Evolutionary conservation across 2,113 vertebrate species (phyloP).

Genomic region (Cebidichthys violaceus): DNA sequence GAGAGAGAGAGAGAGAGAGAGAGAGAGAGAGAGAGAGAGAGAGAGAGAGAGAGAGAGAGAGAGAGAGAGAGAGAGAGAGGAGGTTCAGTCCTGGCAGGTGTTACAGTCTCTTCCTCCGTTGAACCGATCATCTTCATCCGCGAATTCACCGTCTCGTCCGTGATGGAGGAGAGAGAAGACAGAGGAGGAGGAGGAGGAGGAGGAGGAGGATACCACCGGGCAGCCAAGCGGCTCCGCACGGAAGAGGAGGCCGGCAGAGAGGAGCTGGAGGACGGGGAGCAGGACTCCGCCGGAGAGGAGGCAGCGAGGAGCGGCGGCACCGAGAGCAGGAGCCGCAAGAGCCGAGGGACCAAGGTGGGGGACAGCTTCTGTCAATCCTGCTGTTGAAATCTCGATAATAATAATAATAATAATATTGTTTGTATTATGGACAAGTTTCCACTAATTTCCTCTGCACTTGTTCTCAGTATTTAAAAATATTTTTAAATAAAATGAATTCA

Average conservation of each 20-base stretch:
- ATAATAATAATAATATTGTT: neutral
- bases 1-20: neutral
- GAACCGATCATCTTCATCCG: neutral
- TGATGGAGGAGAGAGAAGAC: slow-evolving; percentile 55
- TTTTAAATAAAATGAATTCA: neutral
- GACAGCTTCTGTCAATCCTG: neutral
- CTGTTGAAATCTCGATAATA: too few relatives aligned
- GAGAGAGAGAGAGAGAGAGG: neutral
- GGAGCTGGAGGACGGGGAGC: slow-evolving; percentile 51
- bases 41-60: neutral
- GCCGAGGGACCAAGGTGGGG: slow-evolving; percentile 46
- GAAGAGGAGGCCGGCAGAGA: slow-evolving; percentile 36
- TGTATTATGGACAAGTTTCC: neutral
- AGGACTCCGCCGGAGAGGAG: slow-evolving; percentile 39
- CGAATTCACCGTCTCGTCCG: neutral
- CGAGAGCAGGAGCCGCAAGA: slow-evolving; percentile 27
- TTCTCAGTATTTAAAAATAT: neutral
- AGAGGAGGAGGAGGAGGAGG: slow-evolving; percentile 10
- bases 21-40: neutral
- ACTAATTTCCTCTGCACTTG: neutral
- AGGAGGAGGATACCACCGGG: slow-evolving; percentile 37
- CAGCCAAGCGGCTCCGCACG: slow-evolving; percentile 56
- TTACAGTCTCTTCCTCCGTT: slow-evolving; percentile 12
- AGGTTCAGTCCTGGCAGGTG: neutral
- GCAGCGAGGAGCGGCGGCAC: slow-evolving; percentile 17